Evolutionary conservation across 2,797 vertebrate species (phyloP).

Genomic region (Lepilemur ruficaudatus): DNA sequence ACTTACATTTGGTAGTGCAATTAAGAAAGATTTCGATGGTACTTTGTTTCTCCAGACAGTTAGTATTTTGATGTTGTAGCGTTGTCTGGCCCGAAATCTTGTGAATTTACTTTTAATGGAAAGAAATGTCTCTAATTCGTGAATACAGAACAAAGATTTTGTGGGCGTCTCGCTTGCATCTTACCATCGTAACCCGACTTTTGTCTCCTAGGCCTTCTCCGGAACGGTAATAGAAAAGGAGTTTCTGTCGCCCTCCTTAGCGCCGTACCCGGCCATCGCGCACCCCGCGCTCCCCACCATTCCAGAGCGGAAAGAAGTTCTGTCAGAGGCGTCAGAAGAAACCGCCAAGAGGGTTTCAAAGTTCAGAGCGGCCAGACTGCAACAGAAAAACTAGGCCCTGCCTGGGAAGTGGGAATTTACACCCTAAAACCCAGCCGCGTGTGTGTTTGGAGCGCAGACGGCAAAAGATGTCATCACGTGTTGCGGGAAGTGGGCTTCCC

Average conservation of each 20-base stretch:
- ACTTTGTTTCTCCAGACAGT: conserved; percentile 72
- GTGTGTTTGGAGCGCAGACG: not conserved
- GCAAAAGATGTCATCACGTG: too few species aligned
- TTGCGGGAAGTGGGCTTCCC: too few species aligned
- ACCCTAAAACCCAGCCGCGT: not conserved
- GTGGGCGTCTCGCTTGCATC: conserved; percentile 64
- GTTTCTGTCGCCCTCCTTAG: conserved; percentile 86
- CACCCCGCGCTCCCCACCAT: conserved; percentile 93
- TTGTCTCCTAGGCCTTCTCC: conserved; percentile 92
- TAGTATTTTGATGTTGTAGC: conserved; percentile 75
- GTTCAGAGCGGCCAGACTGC: conserved; percentile 95
- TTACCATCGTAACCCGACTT: conserved; percentile 68
- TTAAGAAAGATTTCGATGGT: conserved; percentile 72
- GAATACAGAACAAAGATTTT: conserved; percentile 72
- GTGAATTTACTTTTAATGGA: conserved; percentile 77
- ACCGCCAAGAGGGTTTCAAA: conserved; percentile 92
- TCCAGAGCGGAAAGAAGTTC: conserved; percentile 92
- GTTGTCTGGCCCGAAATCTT: conserved; percentile 68
- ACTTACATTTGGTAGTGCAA: conserved; percentile 55
- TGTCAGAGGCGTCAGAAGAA: conserved; percentile 81
- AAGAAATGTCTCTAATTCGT: conserved; percentile 73
- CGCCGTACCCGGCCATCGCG: conserved; percentile 88
- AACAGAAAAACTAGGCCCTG: conserved; percentile 86
- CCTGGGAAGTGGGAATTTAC: not conserved
- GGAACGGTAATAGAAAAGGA: conserved; percentile 97